Base-by-base conservation (phyloP, 2,113 vertebrate genomes). In the Hystrix brachyura region DNA sequence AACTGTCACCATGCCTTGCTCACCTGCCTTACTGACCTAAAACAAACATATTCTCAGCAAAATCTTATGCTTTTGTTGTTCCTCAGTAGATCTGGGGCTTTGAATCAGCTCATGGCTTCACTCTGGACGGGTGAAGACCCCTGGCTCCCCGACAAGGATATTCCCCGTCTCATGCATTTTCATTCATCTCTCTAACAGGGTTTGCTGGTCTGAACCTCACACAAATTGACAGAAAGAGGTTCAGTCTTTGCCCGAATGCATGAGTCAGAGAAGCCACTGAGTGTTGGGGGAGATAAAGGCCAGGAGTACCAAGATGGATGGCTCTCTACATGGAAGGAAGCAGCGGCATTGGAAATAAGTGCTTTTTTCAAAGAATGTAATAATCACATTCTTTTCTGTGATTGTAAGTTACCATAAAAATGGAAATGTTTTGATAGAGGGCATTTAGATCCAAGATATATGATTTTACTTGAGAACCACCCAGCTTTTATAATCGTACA, bases 381-480 rank as follows among this genome's bases (percentile, higher is more conserved):
- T 34, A 74, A 57, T 55, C 48, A n/a, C 10, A 81, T 38, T 78
- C 43, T 91, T 46, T 86, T 64, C 62, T 65, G 27, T 48, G 13
- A 55, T 51, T 60, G 0, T 5, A 62, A 3, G 11, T 88, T 82
- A 60, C 29, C 19, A 4, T 43, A 46, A 91, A 82, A 85, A 8
- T 57, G 5, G 17, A 95, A 94, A 81, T 90, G 29, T 87, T 90
- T 87, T 59, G 71, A 10, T 4, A 65, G n/a, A 94, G 65, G 57
- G 78, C 85, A 38, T 91, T 69, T 64, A 91, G 38, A 79, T 86
- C 48, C 17, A 88, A 64, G 15, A 79, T 59, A 76, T 7, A 48
- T 29, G 2, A 88, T 89, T 96, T 94, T 79, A 57, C n/a, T 78
- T 7, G 11, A 92, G 43, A 72, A 76, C 32, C 1, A 57, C 59